Conservation (phyloP, 2,113 vertebrate genomes). For the Phalacrocorax aristotelis region DNA sequence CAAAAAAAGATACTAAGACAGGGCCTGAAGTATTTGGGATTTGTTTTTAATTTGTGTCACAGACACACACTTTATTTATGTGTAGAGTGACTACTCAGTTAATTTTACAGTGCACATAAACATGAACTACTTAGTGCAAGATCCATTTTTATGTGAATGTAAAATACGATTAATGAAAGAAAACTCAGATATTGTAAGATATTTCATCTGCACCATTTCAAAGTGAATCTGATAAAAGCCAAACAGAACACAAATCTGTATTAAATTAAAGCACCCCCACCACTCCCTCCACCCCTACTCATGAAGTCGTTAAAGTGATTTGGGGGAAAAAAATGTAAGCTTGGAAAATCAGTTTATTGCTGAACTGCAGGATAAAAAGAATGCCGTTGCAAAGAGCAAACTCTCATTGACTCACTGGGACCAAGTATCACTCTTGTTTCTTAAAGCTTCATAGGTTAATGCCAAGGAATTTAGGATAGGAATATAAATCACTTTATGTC, state of each 20-base stretch:
- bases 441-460: neutral
- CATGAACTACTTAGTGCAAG: neutral
- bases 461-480: neutral
- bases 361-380: neutral
- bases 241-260: neutral
- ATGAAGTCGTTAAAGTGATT: neutral
- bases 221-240: slow-evolving; percentile 16
- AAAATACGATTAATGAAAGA: slow-evolving; percentile 19
- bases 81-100: neutral
- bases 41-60: slow-evolving; percentile 22
- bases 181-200: slow-evolving; percentile 13
- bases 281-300: neutral
- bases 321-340: neutral
- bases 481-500: neutral
- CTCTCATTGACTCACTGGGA: neutral
- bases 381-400: neutral
- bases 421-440: neutral
- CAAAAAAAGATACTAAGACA: neutral
- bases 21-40: neutral
- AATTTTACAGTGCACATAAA: slow-evolving; percentile 28
- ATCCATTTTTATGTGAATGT: slow-evolving; percentile 18
- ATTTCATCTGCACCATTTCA: slow-evolving; percentile 6
- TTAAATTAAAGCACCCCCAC: neutral
- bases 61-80: neutral
- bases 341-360: neutral